Base-by-base conservation (phyloP, 2,888 invertebrate species). In the Cataglyphis cursor region DNA sequence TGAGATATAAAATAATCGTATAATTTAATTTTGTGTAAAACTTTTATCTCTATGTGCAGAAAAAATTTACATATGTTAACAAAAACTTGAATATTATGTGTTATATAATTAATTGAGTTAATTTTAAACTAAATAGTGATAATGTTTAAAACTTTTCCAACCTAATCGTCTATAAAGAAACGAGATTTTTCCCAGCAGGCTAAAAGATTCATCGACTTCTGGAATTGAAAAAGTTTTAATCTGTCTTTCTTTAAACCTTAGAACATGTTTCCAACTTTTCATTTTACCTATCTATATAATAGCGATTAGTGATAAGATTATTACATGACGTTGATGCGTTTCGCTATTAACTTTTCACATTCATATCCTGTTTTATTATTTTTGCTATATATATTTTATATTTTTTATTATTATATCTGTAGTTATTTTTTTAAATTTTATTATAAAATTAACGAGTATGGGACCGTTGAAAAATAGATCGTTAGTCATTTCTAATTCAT, bases 221-320 rank as follows among this genome's bases (percentile, higher is more conserved):
- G 3, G 9, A 80, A 68, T 80, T 68, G 10, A 44, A 70, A 80
- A 80, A 80, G 44, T 70, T 80, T 59, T 68, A 78, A 76, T 78
- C 28, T 68, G 12, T 68, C 59, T 68, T 35, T 8, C 31, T 44
- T 24, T 48, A 48, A 78, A 61, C 21, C 5, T 4, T 10, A 35
- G 8, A 68, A 80, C 31, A 2, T 35, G 18, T 44, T 68, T 38
- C 44, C 9, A 44, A 59, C 24, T 35, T 44, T 59, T 66, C 8
- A 59, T 68, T 59, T 66, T 35, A 51, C n/a, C n/a, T n/a, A 61
- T 28, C 21, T 68, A 59, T 57, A 59, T 44, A 70, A 59, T 57
- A 57, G n/a, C 6, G 1, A n/a, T 66, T 41, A 66, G 12, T 57
- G n/a, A n/a, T 6, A 0, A 21, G 44, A 70, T 48, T 59, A 61